Base-by-base conservation (phyloP, 2,888 invertebrate genomes). In the Volucella inanis region DNA sequence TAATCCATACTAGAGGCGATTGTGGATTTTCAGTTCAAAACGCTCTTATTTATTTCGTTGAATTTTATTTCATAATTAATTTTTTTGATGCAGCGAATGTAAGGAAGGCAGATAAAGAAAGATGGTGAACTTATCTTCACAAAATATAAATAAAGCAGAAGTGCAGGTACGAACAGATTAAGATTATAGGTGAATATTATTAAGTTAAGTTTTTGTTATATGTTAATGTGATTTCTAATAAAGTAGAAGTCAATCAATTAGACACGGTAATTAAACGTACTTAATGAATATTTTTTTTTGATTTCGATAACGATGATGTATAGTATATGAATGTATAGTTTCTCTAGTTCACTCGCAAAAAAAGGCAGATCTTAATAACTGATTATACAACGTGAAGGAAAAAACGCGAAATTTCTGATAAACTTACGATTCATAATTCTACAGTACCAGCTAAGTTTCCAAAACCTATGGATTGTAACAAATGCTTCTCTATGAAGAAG, bases 71-170 rank as follows among this genome's bases (percentile, higher is more conserved):
- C 2, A 22, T 22, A 22, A 22, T 22, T 22, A 22, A 22, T 22
- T 22, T 22, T 22, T 22, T 22, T 3, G 18, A n/a, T 2, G 18
- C 18, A 22, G 3, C 18, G 18, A 22, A 1, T 55, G 12, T 38
- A 55, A 14, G 55, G 55, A 55, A 14, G 38, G 38, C 55, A 39
- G 55, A 12, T 38, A 11, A 55, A 38, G n/a, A 55, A 39, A n/a
- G 1, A 38, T 55, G 2, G 18, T 55, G 38, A 57, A 15, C 14
- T 41, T 57, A 57, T 39, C 39, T 41, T 15, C 39, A 57, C 2
- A 31, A 31, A 54, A 54, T n/a, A 54, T 10, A 54, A 4, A 9
- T 22, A 54, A 54, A 54, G 54, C 57, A 39, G n/a, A 57, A 57
- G 57, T 39, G n/a, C 57, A 57, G 39, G 9, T 57, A 39, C 10